A percentile compares a stretch with the other conserved stretches of the same genome.
Evolutionary conservation across 2,797 vertebrate genomes (phyloP).

Genomic region (Mormyrops boulengeri): DNA sequence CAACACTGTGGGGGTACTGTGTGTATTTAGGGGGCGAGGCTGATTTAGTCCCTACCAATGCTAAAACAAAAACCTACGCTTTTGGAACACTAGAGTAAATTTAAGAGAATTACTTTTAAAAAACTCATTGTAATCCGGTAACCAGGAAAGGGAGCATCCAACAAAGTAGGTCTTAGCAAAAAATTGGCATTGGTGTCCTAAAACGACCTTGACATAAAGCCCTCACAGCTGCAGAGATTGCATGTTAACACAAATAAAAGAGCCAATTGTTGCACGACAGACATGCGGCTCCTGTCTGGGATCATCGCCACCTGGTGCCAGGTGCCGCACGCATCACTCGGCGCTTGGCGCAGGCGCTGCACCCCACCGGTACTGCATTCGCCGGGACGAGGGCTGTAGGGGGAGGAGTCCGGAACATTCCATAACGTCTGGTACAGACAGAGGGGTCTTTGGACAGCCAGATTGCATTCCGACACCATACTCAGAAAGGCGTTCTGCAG

Average conservation of each 20-base stretch:
- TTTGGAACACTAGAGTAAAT: background rate
- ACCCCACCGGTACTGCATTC: background rate
- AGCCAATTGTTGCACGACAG: background rate
- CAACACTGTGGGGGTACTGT: background rate
- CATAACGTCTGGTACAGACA: background rate
- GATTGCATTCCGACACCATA: background rate
- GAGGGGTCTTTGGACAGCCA: background rate
- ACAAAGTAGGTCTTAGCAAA: background rate
- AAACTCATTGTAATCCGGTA: background rate
- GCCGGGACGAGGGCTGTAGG: background rate
- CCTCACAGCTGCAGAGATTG: background rate
- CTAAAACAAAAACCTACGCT: background rate
- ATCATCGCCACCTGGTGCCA: background rate
- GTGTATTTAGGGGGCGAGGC: background rate
- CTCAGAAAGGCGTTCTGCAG: background rate
- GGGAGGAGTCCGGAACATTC: background rate
- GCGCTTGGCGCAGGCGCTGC: background rate
- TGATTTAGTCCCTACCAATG: background rate
- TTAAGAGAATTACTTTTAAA: background rate
- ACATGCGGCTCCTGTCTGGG: background rate
- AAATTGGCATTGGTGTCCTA: background rate
- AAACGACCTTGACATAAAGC: background rate
- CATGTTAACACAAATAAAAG: background rate
- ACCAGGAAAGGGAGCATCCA: background rate
- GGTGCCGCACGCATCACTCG: background rate